Evolutionary conservation across 2,113 vertebrate genomes (phyloP).

Genomic region (Mus pahari): DNA sequence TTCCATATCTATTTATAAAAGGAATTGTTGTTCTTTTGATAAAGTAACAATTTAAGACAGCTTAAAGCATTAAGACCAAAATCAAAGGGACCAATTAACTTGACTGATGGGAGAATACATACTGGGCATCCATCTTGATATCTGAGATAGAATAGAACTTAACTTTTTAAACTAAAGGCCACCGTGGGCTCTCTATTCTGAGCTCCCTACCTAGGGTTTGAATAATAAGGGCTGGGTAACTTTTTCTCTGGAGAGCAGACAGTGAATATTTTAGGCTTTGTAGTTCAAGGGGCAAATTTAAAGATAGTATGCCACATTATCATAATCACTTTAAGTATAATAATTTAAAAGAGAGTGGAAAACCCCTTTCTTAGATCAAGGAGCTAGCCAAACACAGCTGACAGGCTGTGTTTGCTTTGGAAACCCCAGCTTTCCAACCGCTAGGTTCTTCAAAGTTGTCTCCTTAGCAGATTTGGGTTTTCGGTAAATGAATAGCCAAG

Average conservation of each 20-base stretch:
- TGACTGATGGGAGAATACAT: background rate
- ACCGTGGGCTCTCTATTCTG: background rate
- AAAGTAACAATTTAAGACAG: background rate
- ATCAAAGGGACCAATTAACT: background rate
- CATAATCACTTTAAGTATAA: background rate
- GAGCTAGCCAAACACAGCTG: background rate
- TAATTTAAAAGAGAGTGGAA: background rate
- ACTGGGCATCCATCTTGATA: background rate
- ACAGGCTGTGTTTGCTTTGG: background rate
- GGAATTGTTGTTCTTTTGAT: background rate
- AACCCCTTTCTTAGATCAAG: background rate
- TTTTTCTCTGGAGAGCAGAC: background rate
- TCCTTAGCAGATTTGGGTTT: background rate
- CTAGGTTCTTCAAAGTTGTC: background rate
- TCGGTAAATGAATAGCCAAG: background rate
- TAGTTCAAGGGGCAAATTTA: background rate
- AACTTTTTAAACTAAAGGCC: background rate
- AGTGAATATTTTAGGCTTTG: constrained; percentile 18
- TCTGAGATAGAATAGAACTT: background rate
- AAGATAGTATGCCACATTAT: background rate
- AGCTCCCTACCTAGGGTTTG: background rate
- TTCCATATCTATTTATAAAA: constrained; percentile 29
- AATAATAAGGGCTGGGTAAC: background rate
- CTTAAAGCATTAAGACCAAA: constrained; percentile 20
- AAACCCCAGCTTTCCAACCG: background rate